Evolutionary conservation across 2,113 vertebrate genomes (phyloP), one percentile per base, ranked within the genome.

Genomic region (Coptodon rendalli): DNA sequence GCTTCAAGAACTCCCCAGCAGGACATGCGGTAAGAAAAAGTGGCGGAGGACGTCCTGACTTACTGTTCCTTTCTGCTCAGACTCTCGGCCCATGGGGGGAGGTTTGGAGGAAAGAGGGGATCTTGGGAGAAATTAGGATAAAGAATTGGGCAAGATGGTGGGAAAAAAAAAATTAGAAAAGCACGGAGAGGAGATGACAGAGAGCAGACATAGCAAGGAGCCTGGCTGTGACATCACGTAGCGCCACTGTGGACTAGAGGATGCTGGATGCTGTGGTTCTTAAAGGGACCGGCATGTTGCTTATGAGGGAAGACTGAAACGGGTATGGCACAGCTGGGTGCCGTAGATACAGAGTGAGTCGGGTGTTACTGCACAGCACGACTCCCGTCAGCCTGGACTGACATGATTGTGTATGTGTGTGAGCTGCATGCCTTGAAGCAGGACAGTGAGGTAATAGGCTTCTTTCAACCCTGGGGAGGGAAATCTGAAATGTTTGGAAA

Each of bases 391-490:
- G 86, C 53, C 83, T 24, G 3, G 81, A 81, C 85, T 87, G 87
- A 92, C 91, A 90, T 86, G 92, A 52, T 48, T 86, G 71, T 82
- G 61, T 81, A 89, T 81, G 68, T 68, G 87, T 52, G 45, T 52
- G 45, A 34, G 17, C 78, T 79, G 85, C n/a, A 59, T 22, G 59
- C 83, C 90, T 66, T 89, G 81, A 93, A 90, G 88, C 85, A 80
- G 91, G 94, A 92, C 91, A 94, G 91, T 95, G 94, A 95, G 89
- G 92, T 93, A 94, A 96, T 91, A 89, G 89, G 90, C 87, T 93
- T 88, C 83, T 84, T 82, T 86, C 61, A 90, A 43, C 87, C 76
- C 56, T 73, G 50, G 86, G 82, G 89, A 78, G 93, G 87, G 29
- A 66, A 34, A 91, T 91, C 81, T 85, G 66, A 94, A 89, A 86